Evolutionary conservation across 2,888 invertebrate genomes (phyloP).

Genomic region (Endotricha flammealis): DNA sequence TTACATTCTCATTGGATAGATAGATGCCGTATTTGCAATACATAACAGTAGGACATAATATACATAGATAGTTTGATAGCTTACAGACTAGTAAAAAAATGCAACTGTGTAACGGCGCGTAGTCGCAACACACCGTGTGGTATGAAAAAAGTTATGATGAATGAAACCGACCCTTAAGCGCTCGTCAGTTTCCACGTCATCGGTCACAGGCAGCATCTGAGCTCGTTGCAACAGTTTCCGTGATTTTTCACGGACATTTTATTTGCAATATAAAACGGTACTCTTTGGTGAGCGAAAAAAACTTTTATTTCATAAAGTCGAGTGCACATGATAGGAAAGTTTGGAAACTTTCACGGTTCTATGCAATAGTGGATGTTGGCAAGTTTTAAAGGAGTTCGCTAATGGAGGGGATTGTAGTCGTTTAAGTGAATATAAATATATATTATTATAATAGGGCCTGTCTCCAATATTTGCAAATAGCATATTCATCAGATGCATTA

Average conservation of each 20-base stretch:
- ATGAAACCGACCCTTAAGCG: too few species aligned
- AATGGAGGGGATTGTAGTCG: conserved; percentile 8
- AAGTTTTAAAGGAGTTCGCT: conserved; percentile 5
- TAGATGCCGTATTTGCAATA: too few species aligned
- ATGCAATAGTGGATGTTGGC: conserved; percentile 13
- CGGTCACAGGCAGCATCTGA: conserved; percentile 29
- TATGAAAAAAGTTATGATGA: too few species aligned
- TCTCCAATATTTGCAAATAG: too few species aligned
- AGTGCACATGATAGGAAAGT: conserved; percentile 32
- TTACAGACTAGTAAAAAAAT: too few species aligned
- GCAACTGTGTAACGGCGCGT: too few species aligned
- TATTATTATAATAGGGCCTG: too few species aligned
- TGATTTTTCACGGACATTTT: conserved; percentile 38
- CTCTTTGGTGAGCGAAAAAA: conserved; percentile 38
- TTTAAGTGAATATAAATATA: conserved; percentile 4
- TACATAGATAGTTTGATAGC: too few species aligned
- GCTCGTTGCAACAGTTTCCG: conserved; percentile 18
- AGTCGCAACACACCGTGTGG: too few species aligned
- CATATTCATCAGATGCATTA: too few species aligned
- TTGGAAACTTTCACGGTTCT: conserved; percentile 22
- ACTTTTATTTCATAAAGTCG: conserved; percentile 39
- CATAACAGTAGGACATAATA: too few species aligned
- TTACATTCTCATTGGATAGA: too few species aligned
- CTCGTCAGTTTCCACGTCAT: conserved; percentile 33
- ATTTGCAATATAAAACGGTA: conserved; percentile 38